These are phyloP conservation scores for Porites lutea DNA, from an alignment of 64 coral and sea anemone species.

Conservation along the genomic window DNA sequence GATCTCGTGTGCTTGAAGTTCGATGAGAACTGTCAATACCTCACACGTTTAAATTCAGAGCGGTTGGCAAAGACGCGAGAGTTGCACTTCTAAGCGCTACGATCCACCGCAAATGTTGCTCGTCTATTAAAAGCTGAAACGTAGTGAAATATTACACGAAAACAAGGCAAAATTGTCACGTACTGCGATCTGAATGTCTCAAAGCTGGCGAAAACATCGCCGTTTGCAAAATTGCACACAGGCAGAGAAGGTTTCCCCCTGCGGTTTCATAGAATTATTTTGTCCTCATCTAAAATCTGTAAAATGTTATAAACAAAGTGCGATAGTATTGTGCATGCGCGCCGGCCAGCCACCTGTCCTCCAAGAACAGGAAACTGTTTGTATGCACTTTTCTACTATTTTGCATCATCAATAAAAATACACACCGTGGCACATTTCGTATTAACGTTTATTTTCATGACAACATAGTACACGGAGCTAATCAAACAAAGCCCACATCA, in stretches of 20 bases:
- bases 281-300: neutral
- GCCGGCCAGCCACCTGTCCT: neutral
- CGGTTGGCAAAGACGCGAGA: neutral
- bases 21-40: conserved; percentile 5
- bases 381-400: conserved; percentile 7
- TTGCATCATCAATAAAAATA: conserved; percentile 37
- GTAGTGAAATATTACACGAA: neutral
- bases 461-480: conserved; percentile 22
- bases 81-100: neutral
- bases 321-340: conserved; percentile 15
- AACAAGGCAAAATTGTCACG: neutral
- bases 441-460: conserved; percentile 23
- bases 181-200: neutral
- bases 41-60: conserved; percentile 20
- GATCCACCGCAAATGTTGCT: neutral
- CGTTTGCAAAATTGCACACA: neutral
- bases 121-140: neutral
- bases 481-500: conserved; percentile 2
- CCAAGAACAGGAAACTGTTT: neutral
- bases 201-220: neutral
- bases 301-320: conserved; percentile 27
- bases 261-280: conserved; percentile 21
- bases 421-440: neutral
- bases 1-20: neutral
- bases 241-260: neutral